phyloP scores from a whole-genome alignment of 2,113 vertebrate species.

The Phyllopteryx taeniolatus region DNA sequence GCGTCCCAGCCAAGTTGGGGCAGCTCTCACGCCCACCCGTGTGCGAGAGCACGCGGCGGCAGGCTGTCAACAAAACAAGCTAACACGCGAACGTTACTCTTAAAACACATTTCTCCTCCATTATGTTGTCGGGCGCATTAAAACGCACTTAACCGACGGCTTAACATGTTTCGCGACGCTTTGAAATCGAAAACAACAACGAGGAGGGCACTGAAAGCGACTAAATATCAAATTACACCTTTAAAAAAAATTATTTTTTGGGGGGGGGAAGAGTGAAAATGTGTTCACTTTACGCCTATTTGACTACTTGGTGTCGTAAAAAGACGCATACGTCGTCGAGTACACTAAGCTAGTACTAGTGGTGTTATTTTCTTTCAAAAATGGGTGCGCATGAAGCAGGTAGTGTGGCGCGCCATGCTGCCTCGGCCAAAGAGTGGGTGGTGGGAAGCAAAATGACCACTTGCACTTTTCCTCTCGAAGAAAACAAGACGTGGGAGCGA shows the following conservation, averaged over 20 bases:
- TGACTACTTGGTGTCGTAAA: slow-evolving; percentile 2
- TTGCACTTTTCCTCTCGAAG: slow-evolving; percentile 56
- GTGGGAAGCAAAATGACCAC: slow-evolving; percentile 42
- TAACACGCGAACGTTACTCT: slow-evolving; percentile 5
- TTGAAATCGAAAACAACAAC: slow-evolving; percentile 10
- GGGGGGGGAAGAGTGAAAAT: neutral
- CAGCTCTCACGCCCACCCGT: slow-evolving; percentile 69
- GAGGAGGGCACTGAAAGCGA: slow-evolving; percentile 57
- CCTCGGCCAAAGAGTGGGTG: slow-evolving; percentile 63
- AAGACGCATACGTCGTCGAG: slow-evolving; percentile 42
- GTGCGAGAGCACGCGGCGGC: slow-evolving; percentile 54
- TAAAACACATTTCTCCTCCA: neutral
- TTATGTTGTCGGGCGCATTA: neutral
- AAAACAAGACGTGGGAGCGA: slow-evolving; percentile 1
- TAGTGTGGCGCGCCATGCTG: slow-evolving; percentile 72
- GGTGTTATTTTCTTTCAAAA: slow-evolving; percentile 43
- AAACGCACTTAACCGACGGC: neutral
- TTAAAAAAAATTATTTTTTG: too few relatives aligned
- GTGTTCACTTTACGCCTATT: neutral
- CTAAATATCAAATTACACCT: slow-evolving; percentile 61
- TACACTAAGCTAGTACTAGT: slow-evolving; percentile 23
- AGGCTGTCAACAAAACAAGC: slow-evolving; percentile 61
- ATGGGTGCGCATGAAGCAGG: slow-evolving; percentile 72
- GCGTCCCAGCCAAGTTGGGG: slow-evolving; percentile 44
- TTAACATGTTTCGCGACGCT: neutral